Base-by-base conservation (phyloP, 2,113 vertebrate species). In the Oenanthe melanoleuca region DNA sequence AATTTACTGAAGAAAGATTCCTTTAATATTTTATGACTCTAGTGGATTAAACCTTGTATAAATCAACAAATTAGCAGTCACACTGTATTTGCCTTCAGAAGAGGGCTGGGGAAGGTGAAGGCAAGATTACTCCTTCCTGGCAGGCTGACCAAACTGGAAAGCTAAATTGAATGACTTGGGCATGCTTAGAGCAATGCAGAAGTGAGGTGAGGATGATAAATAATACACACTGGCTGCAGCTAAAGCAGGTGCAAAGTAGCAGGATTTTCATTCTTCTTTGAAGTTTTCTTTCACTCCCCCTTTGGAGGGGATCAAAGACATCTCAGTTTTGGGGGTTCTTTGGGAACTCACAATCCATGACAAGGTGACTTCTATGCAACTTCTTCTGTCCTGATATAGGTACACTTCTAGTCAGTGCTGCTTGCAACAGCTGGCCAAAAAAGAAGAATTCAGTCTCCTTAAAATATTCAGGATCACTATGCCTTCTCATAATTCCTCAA, bases 261-360 rank as follows among this genome's bases (percentile, higher is more conserved):
- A 78, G 69, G 88, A 93, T 93, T 92, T 95, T 95, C 78, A 52
- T 93, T 96, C 40, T 93, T 96, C 40, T 98, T 97, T 98, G 97
- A 98, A 97, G 96, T 96, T 95, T 92, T 66, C 80, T 79, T 80
- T 86, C 91, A 93, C 55, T 91, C 75, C 95, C 42, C 63, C 57
- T 92, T 91, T 86, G 91, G 60, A 95, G 56, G 89, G 70, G 88
- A 97, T 98, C 97, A 97, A 97, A 98, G 96, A 38, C 38, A 61
- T 88, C 61, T 80, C 34, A 57, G 12, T 92, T 96, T 88, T 45
- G 55, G 86, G 47, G 59, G 20, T 59, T 97, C 96, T 95, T 87
- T 25, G 70, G 50, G 67, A 95, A 65, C 94, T 96, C 71, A 56
- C 75, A 91, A 80, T 63, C 88, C 24, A 22, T 95, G 92, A 87